Evolutionary conservation across 2,888 invertebrate species (phyloP), one percentile per base, ranked within the genome.

Genomic region (Mantis religiosa): DNA sequence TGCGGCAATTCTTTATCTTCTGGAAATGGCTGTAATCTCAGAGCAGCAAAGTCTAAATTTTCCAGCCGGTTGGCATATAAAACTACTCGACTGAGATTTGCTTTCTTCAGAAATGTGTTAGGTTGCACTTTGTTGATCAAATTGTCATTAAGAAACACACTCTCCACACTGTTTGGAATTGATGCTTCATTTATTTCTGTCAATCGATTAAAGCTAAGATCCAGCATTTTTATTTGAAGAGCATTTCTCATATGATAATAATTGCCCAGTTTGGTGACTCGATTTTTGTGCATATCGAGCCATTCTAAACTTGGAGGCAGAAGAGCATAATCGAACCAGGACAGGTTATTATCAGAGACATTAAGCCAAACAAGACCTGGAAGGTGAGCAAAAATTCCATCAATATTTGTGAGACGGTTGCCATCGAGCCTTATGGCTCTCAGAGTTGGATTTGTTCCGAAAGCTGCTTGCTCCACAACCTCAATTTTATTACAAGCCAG

Each of bases 281-380:
- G 95, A 93, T 97, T 97, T 92, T 96, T 95, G 92, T 97, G 97
- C 94, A 97, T 96, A 93, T 97, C 97, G 89, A 97, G 94, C 96
- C 96, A 97, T 92, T 96, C 96, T 84, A 97, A 94, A 92, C 96
- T 96, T 2, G 94, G 92, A 25, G 97, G 97, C 91, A 97, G 94
- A 92, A 97, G 95, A 91, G 96, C 96, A 92, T 97, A 97, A 93
- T 97, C 97, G 93, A 97, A 97, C 96, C 96, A 96, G 90, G 95
- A 94, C 91, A 97, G 93, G 92, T 95, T 95, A 93, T 97, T 97
- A 93, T 96, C 96, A 87, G 97, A 97, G 89, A 97, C 96, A 93
- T 97, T 97, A 91, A 97, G 93, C 96, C 97, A 97, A 91, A 96
- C 95, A 89, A 97, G 95, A 90, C 95, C 95, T 91, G 96, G 95